A percentile compares a stretch with the other conserved stretches of the same genome.
phyloP scores from a whole-genome alignment of 1,140 invertebrate genomes.

The Pentalonia nigronervosa region DNA sequence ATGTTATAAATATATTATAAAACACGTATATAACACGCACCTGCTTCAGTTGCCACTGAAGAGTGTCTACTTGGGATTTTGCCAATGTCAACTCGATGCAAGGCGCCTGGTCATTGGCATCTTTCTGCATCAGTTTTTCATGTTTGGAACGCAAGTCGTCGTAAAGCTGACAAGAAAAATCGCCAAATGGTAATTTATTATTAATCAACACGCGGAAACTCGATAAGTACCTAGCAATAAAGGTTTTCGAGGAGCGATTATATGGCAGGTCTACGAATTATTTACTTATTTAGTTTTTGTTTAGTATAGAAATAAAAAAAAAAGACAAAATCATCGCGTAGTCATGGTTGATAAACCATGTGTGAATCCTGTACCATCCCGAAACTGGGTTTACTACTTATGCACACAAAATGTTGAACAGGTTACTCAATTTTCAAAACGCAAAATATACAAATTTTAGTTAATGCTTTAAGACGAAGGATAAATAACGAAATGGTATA shows the following conservation, averaged over 20 bases:
- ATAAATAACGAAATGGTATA: constrained; percentile 11
- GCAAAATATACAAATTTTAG: not conserved
- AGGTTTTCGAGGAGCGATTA: constrained; percentile 5
- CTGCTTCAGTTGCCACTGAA: constrained; percentile 83
- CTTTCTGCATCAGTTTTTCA: constrained; percentile 65
- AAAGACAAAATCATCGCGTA: constrained; percentile 61
- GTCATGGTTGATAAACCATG: constrained; percentile 59
- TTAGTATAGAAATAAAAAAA: constrained; percentile 57
- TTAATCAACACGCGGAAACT: not conserved
- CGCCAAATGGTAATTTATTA: not conserved
- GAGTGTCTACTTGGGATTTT: constrained; percentile 76
- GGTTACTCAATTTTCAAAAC: constrained; percentile 50
- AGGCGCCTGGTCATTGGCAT: constrained; percentile 60
- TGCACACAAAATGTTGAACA: constrained; percentile 29
- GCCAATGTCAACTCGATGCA: constrained; percentile 71
- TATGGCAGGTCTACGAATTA: constrained; percentile 30
- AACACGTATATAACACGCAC: constrained; percentile 65
- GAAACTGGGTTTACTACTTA: constrained; percentile 3
- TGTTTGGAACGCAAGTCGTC: constrained; percentile 67
- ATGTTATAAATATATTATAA: not conserved
- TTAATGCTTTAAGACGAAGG: not conserved
- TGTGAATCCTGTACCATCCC: constrained; percentile 37
- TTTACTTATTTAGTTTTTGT: not conserved
- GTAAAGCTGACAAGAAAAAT: constrained; percentile 65
- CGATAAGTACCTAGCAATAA: not conserved